Conservation (phyloP, 92 coral and sea anemone species). For the Scolanthus callimorphus region DNA sequence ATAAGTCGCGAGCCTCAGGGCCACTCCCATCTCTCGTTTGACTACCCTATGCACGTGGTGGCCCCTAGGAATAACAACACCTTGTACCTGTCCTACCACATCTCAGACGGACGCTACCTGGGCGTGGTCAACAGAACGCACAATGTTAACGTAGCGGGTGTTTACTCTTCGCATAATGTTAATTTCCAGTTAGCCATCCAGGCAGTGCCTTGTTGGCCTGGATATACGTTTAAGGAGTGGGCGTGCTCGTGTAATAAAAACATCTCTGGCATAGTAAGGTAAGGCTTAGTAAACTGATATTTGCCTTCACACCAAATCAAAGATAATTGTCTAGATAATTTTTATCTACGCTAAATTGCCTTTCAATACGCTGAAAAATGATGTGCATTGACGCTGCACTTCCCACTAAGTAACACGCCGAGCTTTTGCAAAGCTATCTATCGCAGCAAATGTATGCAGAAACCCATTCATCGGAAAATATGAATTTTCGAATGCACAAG, state of each 20-base stretch:
- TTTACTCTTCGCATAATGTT: constrained; percentile 50
- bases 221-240: constrained; percentile 49
- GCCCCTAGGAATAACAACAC: constrained; percentile 47
- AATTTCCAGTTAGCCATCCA: constrained; percentile 46
- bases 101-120: constrained; percentile 18
- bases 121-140: constrained; percentile 23
- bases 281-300: too few relatives aligned
- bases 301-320: too few relatives aligned
- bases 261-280: constrained; percentile 31
- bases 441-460: too few relatives aligned
- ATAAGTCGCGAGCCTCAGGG: constrained; percentile 4
- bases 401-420: too few relatives aligned
- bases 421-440: too few relatives aligned
- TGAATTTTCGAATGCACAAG: too few relatives aligned
- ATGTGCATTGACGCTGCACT: too few relatives aligned
- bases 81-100: constrained; percentile 44
- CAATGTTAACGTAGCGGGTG: constrained; percentile 45
- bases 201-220: constrained; percentile 79
- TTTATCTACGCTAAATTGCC: too few relatives aligned
- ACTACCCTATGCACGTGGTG: constrained; percentile 47
- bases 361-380: too few relatives aligned
- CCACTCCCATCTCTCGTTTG: constrained; percentile 25
- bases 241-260: constrained; percentile 63
- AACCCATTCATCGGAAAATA: too few relatives aligned
- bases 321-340: too few relatives aligned